These are phyloP conservation scores for Heliopora coerulea DNA, from an alignment of 92 coral and sea anemone genomes.

Conservation along the genomic window DNA sequence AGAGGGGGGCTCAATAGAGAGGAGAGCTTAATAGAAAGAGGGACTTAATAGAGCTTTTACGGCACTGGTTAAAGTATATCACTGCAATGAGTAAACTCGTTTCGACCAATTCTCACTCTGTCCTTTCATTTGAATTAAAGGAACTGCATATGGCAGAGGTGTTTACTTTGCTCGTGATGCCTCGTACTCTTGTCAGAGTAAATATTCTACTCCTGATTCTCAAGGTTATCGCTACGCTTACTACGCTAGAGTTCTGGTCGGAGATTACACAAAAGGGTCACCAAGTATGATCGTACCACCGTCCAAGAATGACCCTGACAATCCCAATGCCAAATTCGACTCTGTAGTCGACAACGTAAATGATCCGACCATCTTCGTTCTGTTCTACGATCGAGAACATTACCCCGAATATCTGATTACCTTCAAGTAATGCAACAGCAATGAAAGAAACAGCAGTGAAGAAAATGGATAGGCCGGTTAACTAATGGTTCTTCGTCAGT, in stretches of 20 bases:
- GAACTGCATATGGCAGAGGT: slow-evolving; percentile 52
- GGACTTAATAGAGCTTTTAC: too few relatives aligned
- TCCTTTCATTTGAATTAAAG: too few relatives aligned
- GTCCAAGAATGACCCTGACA: slow-evolving; percentile 22
- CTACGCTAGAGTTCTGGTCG: slow-evolving; percentile 69
- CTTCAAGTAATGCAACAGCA: slow-evolving; percentile 39
- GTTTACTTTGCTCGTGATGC: slow-evolving; percentile 66
- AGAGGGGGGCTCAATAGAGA: too few relatives aligned
- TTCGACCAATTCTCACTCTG: too few relatives aligned
- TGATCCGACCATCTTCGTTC: slow-evolving; percentile 53
- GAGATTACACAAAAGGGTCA: slow-evolving; percentile 59
- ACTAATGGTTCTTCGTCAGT: too few relatives aligned
- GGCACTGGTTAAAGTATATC: too few relatives aligned
- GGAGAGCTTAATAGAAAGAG: too few relatives aligned
- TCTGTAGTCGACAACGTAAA: slow-evolving; percentile 45
- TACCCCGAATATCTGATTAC: slow-evolving; percentile 65
- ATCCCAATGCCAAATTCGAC: slow-evolving; percentile 45
- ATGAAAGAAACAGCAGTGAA: too few relatives aligned
- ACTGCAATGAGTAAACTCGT: too few relatives aligned
- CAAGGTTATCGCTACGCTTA: slow-evolving; percentile 62
- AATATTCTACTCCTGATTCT: slow-evolving; percentile 59
- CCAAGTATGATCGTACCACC: slow-evolving; percentile 53
- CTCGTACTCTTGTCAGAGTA: slow-evolving; percentile 44
- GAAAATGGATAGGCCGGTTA: too few relatives aligned
- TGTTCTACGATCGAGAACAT: slow-evolving; percentile 47